A percentile compares a stretch with the other conserved stretches of the same genome.
Evolutionary conservation across 2,113 vertebrate genomes (phyloP).

Genomic region (Antigone vipio): DNA sequence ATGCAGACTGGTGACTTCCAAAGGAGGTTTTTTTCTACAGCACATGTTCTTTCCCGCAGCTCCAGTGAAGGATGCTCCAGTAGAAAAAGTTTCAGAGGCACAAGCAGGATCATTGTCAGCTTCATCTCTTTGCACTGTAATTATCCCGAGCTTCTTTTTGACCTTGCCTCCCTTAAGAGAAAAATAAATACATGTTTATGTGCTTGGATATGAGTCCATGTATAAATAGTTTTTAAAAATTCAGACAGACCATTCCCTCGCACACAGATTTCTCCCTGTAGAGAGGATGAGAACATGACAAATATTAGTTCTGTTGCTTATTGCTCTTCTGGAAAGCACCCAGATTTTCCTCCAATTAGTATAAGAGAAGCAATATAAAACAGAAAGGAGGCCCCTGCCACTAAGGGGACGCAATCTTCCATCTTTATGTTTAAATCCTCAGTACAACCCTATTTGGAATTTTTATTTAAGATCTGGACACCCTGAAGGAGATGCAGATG

Average conservation of each 20-base stretch:
- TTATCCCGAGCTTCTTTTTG: background rate
- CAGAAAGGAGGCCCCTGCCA: background rate
- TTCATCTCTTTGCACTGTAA: background rate
- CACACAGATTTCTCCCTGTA: background rate
- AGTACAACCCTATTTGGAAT: background rate
- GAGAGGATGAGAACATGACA: background rate
- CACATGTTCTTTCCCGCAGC: background rate
- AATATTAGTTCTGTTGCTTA: background rate
- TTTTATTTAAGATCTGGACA: background rate
- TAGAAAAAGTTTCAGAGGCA: background rate
- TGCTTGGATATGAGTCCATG: background rate
- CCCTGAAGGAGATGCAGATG: background rate
- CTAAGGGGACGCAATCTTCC: background rate
- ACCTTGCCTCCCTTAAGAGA: background rate
- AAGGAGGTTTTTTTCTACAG: background rate
- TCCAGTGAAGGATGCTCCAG: background rate
- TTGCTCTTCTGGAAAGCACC: constrained; percentile 13
- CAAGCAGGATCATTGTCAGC: background rate
- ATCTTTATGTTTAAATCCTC: background rate
- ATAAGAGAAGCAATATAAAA: background rate
- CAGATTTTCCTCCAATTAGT: constrained; percentile 2
- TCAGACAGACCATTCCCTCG: background rate
- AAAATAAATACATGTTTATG: background rate
- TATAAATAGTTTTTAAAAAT: background rate
- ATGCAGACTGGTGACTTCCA: background rate